Evolutionary conservation across 2,888 invertebrate species (phyloP), one percentile per base, ranked within the genome.

Genomic region (Diarsia dahlii): DNA sequence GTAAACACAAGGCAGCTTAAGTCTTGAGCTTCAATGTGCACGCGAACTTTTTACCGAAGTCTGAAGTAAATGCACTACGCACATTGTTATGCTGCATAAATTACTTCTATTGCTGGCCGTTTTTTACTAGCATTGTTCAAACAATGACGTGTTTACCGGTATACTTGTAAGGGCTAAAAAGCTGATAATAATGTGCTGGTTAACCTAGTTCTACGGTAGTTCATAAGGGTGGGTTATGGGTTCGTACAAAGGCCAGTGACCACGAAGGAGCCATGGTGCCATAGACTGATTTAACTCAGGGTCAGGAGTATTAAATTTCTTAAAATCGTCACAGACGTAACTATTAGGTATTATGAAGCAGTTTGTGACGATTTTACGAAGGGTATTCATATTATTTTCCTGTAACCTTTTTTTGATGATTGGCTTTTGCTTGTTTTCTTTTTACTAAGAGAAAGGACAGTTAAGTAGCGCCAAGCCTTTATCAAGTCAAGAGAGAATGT

Each of bases 31-130:
- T 78, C 63, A 68, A 64, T 69, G 52, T 65, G 70, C 80, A 82
- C 67, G 80, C 67, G 54, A 80, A 78, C 58, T 78, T 78, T 80
- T 80, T 80, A 48, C 78, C 63, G 15, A 34, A 63, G 68, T 67
- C 67, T 64, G 48, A 52, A 78, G 70, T 45, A 63, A 66, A 18
- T 71, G 63, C 39, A 76, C 13, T 76, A 82, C 71, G 63, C 78
- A 80, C 64, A 68, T 71, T 71, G 71, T 77, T 77, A 34, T 58
- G 48, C 12, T 48, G 82, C 82, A 67, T 82, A 77, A 18, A 76
- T 64, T 80, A 68, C 13, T 64, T 54, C 15, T 9, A n/a, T n/a
- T 68, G 23, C 28, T 54, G 20, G 3, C 23, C 5, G 12, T 23
- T 74, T 60, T 70, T 80, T 48, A 46, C 12, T 28, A 58, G 39